Evolutionary conservation across 1,140 invertebrate genomes (phyloP), one percentile per base, ranked within the genome.

Genomic region (Cyphomyrmex costatus): DNA sequence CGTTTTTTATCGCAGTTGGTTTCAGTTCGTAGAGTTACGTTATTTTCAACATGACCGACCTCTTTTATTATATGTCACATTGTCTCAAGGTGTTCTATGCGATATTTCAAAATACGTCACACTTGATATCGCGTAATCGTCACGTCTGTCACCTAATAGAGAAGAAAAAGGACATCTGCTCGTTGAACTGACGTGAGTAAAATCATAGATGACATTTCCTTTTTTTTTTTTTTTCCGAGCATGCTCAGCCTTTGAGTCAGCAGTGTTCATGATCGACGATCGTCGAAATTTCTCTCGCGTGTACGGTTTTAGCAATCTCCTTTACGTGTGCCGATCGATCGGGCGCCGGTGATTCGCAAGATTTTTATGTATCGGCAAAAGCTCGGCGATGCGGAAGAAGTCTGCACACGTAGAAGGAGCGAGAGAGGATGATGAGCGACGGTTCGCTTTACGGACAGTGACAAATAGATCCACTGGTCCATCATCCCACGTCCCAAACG

Each of bases 381-480:
- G 73, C 80, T 21, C 4, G 30, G 46, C 53, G 42, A 63, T 36
- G 77, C 58, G 70, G 82, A 80, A 84, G 77, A 84, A 60, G 84
- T 66, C 58, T 12, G 76, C 58, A 65, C 49, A 24, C 19, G 70
- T 21, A 58, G 58, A 61, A 63, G 66, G 30, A 53, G 14, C 66
- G 63, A 63, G 53, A 63, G 53, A 86, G 65, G 65, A 68, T 30
- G 56, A 74, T 61, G 49, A 46, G 58, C 60, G 36, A 42, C 68
- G 53, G 79, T 60, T 89, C 73, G 61, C 80, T 85, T 51, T 42
- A 46, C 36, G 63, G 89, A 91, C 89, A 90, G 77, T 91, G 90
- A 91, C 83, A 91, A 91, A 91, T 91, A 89, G 89, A 88, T 73
- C 33, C 51, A 42, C 68, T 56, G 83, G 73, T 85, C 42, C 53